Evolutionary conservation across 2,113 vertebrate species (phyloP), one percentile per base, ranked within the genome.

Genomic region (Talpa occidentalis): DNA sequence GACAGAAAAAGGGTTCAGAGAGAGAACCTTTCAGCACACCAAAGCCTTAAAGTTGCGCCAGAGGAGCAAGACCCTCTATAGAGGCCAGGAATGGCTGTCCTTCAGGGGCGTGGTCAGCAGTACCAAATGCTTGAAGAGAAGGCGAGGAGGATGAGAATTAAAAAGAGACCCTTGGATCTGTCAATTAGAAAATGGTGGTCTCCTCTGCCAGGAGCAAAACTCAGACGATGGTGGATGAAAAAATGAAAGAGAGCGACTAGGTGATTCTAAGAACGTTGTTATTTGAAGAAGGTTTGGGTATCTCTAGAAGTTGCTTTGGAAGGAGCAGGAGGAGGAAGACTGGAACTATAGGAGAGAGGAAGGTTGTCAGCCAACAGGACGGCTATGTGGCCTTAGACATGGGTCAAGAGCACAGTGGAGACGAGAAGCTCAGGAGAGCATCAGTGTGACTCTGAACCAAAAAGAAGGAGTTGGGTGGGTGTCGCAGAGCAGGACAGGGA

Each of bases 231-330:
- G 35, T 35, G 32, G 35, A 47, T 54, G 24, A 8, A 82, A 56
- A 86, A 60, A 47, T 47, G 49, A 82, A 35, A 16, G 72, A 40
- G 15, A n/a, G 14, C 16, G 76, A 67, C 22, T 22, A 59, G 74
- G 26, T 37, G 59, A 70, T 62, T 88, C 92, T 32, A 40, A 22
- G 69, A 90, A 94, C 79, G 35, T 72, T 16, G 17, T 60, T 82
- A 24, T 92, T 95, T 82, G 66, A 92, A 49, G 73, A 92, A 56
- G 32, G 44, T 56, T 54, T 76, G 32, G 28, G 28, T 72, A 5
- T 64, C 42, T 81, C 93, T 93, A 83, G 73, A 79, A 72, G 52
- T 30, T 67, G 35, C 14, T 94, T 88, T 76, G n/a, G 62, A 87
- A 88, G 35, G 42, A 54, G 47, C 69, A 59, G 52, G 17, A 54